Evolutionary conservation across 2,113 vertebrate species (phyloP).

Genomic region (Gambusia affinis): DNA sequence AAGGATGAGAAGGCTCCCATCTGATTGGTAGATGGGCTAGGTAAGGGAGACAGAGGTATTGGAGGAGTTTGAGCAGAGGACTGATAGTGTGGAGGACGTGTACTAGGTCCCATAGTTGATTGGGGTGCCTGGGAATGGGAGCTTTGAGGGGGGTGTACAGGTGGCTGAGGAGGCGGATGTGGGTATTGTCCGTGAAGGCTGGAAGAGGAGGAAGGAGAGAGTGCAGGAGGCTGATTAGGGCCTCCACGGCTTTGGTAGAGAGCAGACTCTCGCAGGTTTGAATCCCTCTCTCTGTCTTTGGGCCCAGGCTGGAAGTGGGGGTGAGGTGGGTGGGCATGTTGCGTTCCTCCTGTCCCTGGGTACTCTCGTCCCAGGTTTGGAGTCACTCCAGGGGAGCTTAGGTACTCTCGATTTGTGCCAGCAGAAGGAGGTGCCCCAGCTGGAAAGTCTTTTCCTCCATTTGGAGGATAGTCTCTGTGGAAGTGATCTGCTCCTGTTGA

Average conservation of each 20-base stretch:
- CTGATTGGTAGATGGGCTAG: conserved; percentile 81
- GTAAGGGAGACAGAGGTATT: conserved; percentile 78
- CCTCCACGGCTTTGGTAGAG: conserved; percentile 78
- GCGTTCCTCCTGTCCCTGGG: conserved; percentile 68
- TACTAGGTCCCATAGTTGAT: conserved; percentile 74
- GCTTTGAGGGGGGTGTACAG: conserved; percentile 57
- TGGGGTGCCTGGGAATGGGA: conserved; percentile 74
- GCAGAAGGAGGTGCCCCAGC: conserved; percentile 61
- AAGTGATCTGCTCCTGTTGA: conserved; percentile 78
- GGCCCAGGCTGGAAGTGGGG: conserved; percentile 72
- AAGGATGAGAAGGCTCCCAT: conserved; percentile 78
- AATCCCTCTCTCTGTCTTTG: conserved; percentile 78
- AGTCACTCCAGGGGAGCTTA: conserved; percentile 76
- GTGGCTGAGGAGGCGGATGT: conserved; percentile 63
- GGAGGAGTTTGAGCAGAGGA: conserved; percentile 79
- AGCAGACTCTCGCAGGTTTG: conserved; percentile 67
- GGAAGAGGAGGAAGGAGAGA: conserved; percentile 78
- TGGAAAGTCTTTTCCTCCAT: conserved; percentile 75
- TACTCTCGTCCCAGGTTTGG: conserved; percentile 78
- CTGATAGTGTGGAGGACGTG: conserved; percentile 75
- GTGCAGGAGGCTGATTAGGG: conserved; percentile 73
- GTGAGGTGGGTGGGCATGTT: conserved; percentile 69
- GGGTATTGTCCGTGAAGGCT: conserved; percentile 72
- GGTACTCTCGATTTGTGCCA: conserved; percentile 77
- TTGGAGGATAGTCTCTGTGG: conserved; percentile 78